These are phyloP conservation scores for Hetaerina titia DNA, from an alignment of 2,888 invertebrate species.

Conservation along the genomic window DNA sequence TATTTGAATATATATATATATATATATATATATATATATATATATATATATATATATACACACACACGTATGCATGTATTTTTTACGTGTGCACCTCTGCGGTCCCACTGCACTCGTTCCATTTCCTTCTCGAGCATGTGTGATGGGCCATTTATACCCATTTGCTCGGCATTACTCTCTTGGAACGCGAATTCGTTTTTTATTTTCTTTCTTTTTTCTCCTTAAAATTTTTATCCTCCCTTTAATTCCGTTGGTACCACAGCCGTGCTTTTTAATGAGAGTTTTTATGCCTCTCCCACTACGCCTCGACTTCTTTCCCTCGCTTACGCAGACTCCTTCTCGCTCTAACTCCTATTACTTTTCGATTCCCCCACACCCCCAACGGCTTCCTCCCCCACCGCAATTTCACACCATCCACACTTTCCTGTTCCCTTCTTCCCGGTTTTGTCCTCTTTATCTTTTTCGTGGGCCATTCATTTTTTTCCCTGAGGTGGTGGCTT, in stretches of 20 bases:
- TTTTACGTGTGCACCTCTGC: neutral
- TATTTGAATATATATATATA: neutral
- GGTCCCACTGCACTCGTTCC: slow-evolving; percentile 7
- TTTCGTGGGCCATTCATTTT: neutral
- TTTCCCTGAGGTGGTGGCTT: too few relatives aligned
- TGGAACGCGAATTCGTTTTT: neutral
- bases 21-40: neutral
- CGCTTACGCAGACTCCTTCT: neutral
- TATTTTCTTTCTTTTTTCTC: neutral
- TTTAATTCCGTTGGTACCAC: neutral
- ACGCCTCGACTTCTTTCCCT: neutral
- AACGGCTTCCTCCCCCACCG: neutral
- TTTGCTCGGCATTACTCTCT: neutral
- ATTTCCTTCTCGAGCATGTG: neutral
- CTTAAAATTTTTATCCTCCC: neutral
- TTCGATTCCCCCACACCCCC: neutral
- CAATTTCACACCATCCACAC: neutral
- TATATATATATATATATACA: neutral
- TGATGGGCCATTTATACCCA: slow-evolving; percentile 39
- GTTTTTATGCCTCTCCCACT: neutral
- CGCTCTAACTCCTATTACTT: neutral
- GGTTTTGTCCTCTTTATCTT: too few relatives aligned
- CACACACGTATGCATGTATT: neutral
- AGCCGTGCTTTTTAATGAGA: neutral
- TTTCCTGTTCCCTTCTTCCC: neutral